Evolutionary conservation across 2,113 vertebrate species (phyloP).

Genomic region (crab-eating macaque (Macaca fascicularis)): T2T-MFA8v1.1 NC_088387.1:41832001-41832500

Average conservation of each 20-base stretch:
- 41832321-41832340: neutral
- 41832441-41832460: neutral
- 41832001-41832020: neutral
- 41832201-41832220: neutral
- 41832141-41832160: neutral
- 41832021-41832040: neutral
- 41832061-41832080: neutral
- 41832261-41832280: neutral
- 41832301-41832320: neutral
- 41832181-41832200: neutral
- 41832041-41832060: neutral
- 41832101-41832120: neutral
- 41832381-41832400: neutral
- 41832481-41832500: neutral
- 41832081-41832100: neutral
- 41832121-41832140: neutral
- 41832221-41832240: neutral
- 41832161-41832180: neutral
- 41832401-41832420: neutral
- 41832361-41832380: neutral
- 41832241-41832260: too few species aligned
- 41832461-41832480: neutral
- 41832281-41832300: conserved; percentile 10
- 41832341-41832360: neutral
- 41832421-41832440: neutral